Conservation (phyloP, 2,888 invertebrate species). For the Eurytoma adleriae region DNA sequence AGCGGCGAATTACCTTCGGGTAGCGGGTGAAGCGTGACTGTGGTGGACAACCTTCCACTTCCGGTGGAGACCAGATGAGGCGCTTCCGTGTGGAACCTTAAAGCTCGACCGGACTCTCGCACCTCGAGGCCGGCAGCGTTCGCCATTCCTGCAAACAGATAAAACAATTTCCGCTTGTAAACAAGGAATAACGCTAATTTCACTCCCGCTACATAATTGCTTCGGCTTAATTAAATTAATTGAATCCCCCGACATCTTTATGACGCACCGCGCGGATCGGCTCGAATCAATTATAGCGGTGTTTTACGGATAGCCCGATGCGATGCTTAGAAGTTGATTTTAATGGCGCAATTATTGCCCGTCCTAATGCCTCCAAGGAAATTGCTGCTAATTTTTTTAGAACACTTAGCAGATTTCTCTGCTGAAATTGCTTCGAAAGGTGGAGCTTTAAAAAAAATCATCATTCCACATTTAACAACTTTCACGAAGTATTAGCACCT, state of each 20-base stretch:
- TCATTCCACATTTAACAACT: not conserved
- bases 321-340: too few species aligned
- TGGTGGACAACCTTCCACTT: slow-evolving; percentile 91
- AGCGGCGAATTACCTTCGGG: slow-evolving; percentile 84
- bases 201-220: not conserved
- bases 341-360: too few species aligned
- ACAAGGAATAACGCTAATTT: not conserved
- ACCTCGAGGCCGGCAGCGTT: slow-evolving; percentile 72
- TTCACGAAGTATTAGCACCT: not conserved
- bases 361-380: too few species aligned
- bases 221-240: not conserved
- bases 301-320: too few species aligned
- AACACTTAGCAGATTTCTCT: slow-evolving; percentile 15
- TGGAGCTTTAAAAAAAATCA: too few species aligned
- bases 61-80: slow-evolving; percentile 95
- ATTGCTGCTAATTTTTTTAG: slow-evolving; percentile 2
- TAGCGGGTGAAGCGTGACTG: slow-evolving; percentile 93
- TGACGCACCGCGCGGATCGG: not conserved
- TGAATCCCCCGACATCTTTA: too few species aligned
- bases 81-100: slow-evolving; percentile 86
- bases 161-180: not conserved
- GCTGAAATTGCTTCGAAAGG: slow-evolving; percentile 10
- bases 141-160: slow-evolving; percentile 69
- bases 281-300: not conserved
- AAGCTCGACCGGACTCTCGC: slow-evolving; percentile 78